phyloP scores from a whole-genome alignment of 2,797 vertebrate genomes.

The Mycteria americana region DNA sequence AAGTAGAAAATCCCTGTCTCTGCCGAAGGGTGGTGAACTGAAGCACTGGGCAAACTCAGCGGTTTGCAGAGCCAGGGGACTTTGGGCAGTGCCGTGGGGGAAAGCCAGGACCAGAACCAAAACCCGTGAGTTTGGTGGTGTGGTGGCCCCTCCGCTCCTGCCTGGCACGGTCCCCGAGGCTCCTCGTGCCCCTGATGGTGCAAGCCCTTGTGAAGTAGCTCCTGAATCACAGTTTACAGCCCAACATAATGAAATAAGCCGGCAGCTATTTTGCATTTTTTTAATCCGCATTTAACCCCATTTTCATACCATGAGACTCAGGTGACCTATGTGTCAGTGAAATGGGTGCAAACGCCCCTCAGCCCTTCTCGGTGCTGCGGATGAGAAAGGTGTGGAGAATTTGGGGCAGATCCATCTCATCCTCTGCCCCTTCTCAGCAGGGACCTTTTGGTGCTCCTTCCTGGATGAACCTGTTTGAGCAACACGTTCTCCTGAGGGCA shows the following conservation, averaged over 20 bases:
- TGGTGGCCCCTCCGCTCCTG: neutral
- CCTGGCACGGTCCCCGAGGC: neutral
- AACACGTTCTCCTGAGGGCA: neutral
- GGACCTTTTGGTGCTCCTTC: neutral
- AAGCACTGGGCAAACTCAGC: neutral
- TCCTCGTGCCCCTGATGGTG: rapidly evolving
- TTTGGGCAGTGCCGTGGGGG: rapidly evolving
- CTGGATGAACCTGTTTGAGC: neutral
- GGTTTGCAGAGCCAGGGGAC: neutral
- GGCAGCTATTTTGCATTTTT: neutral
- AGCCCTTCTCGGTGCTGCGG: neutral
- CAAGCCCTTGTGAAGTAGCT: neutral
- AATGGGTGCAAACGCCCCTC: neutral
- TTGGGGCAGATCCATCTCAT: neutral
- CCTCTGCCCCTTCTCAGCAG: neutral
- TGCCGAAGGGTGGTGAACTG: neutral
- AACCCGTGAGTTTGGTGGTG: rapidly evolving
- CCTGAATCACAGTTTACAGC: neutral
- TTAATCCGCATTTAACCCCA: neutral
- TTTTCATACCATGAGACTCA: neutral
- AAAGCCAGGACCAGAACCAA: neutral
- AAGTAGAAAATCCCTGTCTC: neutral
- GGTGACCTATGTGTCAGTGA: neutral
- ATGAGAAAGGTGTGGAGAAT: neutral
- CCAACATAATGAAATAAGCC: neutral